Base-by-base conservation (phyloP, 1,140 invertebrate species). In the Acromyrmex echinatior region DNA sequence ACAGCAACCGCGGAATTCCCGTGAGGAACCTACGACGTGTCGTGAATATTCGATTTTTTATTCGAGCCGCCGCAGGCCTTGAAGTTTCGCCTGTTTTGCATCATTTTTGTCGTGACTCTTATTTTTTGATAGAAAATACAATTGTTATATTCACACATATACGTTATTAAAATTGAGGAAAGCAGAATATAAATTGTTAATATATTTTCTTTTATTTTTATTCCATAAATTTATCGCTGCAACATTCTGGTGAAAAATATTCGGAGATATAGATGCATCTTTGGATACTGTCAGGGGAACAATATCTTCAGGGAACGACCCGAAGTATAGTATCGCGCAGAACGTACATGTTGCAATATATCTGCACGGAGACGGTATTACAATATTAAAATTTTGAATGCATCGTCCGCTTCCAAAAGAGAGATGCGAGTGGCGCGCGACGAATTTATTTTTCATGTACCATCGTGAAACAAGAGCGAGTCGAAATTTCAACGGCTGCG, bases 401-500 rank as follows among this genome's bases (percentile, higher is more conserved):
- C 80, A 62, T 74, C 71, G 80, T 82, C 39, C 56, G 68, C 68
- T 56, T 73, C 28, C 35, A 39, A 73, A 56, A 73, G 79, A 39
- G 78, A 74, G 80, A 68, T 35, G 56, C 80, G 71, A 63, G 45
- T 65, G 45, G 60, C 53, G 45, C 80, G 80, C 80, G 70, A 84
- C 56, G 80, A 74, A 84, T 84, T 84, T 84, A 84, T 84, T 76
- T 87, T 66, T 65, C 70, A 49, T 68, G 71, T 51, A 39, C 5
- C 51, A 18, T 49, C 51, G 49, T 31, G 70, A 18, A 35, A 85
- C 45, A 74, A 45, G 60, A 39, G 56, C 56, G 21, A 49, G 65
- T 60, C 82, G 74, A 84, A 88, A 84, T 87, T 84, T 88, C 71
- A 49, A 68, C 31, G 73, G 63, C 70, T 81, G 62, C 81, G 86